Evolutionary conservation across 2,888 invertebrate species (phyloP), one percentile per base, ranked within the genome.

Genomic region (Torymus auratus): DNA sequence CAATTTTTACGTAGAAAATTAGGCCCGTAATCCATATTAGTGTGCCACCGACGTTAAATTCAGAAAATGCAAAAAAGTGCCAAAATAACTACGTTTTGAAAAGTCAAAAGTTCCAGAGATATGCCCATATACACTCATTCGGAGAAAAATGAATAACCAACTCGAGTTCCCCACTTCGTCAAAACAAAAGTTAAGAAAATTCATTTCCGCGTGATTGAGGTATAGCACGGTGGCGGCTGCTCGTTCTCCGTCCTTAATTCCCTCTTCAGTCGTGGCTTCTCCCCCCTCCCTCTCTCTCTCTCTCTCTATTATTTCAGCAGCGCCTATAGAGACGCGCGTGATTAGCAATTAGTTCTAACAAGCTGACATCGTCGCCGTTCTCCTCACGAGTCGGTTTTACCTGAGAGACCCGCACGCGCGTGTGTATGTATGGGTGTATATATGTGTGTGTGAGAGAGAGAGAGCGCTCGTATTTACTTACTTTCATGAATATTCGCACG

Each of bases 301-400:
- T 15, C 60, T n/a, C 67, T 80, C 80, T 72, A 80, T 72, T 76
- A 80, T 76, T 80, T 80, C 50, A 80, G 53, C 41, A 41, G 67
- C 50, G 41, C 20, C 65, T 55, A 58, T 62, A 53, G 69, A 61
- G 69, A 62, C 28, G 56, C 65, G 28, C 71, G 80, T 80, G 80
- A 81, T 81, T 81, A 81, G 80, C 78, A 81, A 78, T 81, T 81
- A 81, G 81, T 53, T 64, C 78, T 81, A 81, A 81, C 78, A 81
- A 81, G 78, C 64, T 73, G 73, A 68, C 77, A 72, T 62, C 72
- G 64, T n/a, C 64, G 28, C 64, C 50, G 61, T 17, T 4, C n/a
- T 14, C 41, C 7, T 1, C 41, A 7, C 41, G 41, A 41, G 41
- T 41, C 41, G 41, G 41, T 41, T 41, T 41, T 41, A 41, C 41